Evolutionary conservation across 2,888 invertebrate genomes (phyloP), one percentile per base, ranked within the genome.

Genomic region (Serrognathus titanus): DNA sequence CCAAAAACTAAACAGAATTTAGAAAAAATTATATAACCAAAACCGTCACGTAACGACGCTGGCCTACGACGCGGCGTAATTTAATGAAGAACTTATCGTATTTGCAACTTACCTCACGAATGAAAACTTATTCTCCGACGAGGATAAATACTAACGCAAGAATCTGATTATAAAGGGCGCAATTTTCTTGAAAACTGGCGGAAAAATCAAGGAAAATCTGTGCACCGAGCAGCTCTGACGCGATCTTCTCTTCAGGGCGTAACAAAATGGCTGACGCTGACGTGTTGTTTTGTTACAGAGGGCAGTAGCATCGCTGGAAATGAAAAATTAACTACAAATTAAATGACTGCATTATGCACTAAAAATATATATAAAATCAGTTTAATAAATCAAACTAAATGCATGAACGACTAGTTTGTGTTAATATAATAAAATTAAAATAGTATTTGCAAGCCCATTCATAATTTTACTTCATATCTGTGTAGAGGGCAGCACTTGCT

Each of bases 91-190:
- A 59, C 53, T 59, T 51, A 59, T 52, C 59, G 59, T 51, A 59
- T 59, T 46, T 55, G 45, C 39, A 57, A 61, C 61, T 61, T 61
- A 61, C 61, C 61, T 59, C 61, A 40, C 40, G 43, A 59, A 50
- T 38, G 52, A 47, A 55, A 56, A 46, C 53, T 57, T 52, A 58
- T 51, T 60, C 62, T 60, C 59, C 62, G 40, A 57, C 57, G 54
- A 50, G 38, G 57, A 43, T 48, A 49, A 51, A 51, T 53, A 50
- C 24, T 31, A 31, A 31, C 24, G 24, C 7, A 31, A 31, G 24
- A 31, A 31, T 31, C 24, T 31, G 24, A 31, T 6, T 31, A 31
- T 31, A 31, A 31, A 31, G 7, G 24, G 24, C 46, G 50, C 46
- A 47, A 51, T 36, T 46, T 48, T 58, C 53, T 58, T 58, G 54